Evolutionary conservation across 2,797 vertebrate genomes (phyloP).

Genomic region (Eutrigla gurnardus): DNA sequence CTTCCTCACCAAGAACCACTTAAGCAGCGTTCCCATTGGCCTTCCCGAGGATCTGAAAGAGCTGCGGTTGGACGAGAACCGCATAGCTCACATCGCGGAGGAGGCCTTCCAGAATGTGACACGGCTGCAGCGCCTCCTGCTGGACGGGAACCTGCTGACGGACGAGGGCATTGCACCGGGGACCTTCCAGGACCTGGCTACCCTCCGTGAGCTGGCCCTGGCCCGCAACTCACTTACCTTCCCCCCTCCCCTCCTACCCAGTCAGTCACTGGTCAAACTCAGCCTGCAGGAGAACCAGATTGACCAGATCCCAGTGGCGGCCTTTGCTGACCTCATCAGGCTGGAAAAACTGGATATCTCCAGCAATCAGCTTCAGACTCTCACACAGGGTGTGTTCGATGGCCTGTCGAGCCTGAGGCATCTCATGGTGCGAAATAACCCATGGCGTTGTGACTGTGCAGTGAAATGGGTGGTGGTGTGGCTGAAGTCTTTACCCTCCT

Average conservation of each 20-base stretch:
- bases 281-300: slow-evolving; percentile 98
- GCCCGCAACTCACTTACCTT: slow-evolving; percentile 93
- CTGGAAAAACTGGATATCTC: slow-evolving; percentile 96
- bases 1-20: slow-evolving; percentile 97
- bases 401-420: slow-evolving; percentile 90
- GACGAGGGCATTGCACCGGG: slow-evolving; percentile 95
- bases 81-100: slow-evolving; percentile 94
- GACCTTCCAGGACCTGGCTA: slow-evolving; percentile 92
- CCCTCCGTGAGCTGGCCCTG: slow-evolving; percentile 94
- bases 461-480: slow-evolving; percentile 97
- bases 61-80: slow-evolving; percentile 95
- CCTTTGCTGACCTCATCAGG: slow-evolving; percentile 89
- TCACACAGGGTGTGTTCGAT: slow-evolving; percentile 93
- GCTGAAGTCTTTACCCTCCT: slow-evolving; percentile 91
- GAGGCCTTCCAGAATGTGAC: slow-evolving; percentile 97
- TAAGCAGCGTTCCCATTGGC: slow-evolving; percentile 96
- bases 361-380: slow-evolving; percentile 91
- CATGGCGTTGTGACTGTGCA: slow-evolving; percentile 95
- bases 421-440: slow-evolving; percentile 94
- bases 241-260: slow-evolving; percentile 92
- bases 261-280: slow-evolving; percentile 89
- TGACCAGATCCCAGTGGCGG: slow-evolving; percentile 90
- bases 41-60: slow-evolving; percentile 94
- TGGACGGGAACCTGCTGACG: slow-evolving; percentile 96
- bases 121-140: slow-evolving; percentile 91